Evolutionary conservation across 2,113 vertebrate genomes (phyloP).

Genomic region (Gallinago paraguaiae): DNA sequence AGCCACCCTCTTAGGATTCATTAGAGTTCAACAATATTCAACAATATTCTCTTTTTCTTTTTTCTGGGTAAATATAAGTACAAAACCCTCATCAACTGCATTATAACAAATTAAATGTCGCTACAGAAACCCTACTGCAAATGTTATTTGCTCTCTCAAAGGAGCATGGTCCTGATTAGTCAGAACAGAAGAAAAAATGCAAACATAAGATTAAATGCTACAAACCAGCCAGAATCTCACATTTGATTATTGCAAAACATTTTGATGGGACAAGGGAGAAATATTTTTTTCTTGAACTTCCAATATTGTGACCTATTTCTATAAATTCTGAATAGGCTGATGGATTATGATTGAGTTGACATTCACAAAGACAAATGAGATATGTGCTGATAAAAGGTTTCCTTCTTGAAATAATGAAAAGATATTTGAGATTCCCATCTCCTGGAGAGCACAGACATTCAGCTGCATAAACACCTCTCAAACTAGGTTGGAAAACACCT

Average conservation of each 20-base stretch:
- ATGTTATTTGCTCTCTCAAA: not conserved
- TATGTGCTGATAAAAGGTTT: not conserved
- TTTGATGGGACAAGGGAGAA: not conserved
- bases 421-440: not conserved
- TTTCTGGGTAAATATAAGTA: not conserved
- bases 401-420: slow-evolving; percentile 10
- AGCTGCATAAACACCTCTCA: not conserved
- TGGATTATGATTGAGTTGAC: not conserved
- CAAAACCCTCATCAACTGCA: not conserved
- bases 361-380: not conserved
- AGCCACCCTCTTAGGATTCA: not conserved
- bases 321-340: not conserved
- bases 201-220: not conserved
- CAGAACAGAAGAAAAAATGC: not conserved
- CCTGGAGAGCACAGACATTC: not conserved
- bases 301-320: not conserved
- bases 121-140: not conserved
- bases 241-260: not conserved
- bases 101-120: not conserved
- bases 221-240: not conserved
- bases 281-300: not conserved
- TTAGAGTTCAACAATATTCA: not conserved
- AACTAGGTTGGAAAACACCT: not conserved
- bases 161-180: not conserved
- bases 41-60: not conserved